These are phyloP conservation scores for Caenorhabditis latens DNA, from an alignment of 1,140 invertebrate genomes.

Conservation along the genomic window DNA sequence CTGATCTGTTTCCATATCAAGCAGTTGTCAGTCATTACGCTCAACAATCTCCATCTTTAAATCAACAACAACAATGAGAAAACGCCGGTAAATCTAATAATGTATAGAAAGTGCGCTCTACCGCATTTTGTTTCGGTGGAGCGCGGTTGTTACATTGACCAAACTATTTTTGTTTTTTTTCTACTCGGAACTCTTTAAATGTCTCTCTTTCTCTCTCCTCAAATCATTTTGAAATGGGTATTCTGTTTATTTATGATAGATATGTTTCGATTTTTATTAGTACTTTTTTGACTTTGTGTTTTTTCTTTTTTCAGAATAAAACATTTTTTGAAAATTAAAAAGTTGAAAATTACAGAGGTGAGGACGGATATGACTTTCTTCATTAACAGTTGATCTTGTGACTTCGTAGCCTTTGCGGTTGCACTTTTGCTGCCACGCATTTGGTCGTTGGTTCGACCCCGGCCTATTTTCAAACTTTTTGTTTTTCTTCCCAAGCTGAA, in stretches of 20 bases:
- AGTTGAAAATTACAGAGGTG: too few species aligned
- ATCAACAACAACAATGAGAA: not conserved
- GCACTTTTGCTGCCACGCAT: too few species aligned
- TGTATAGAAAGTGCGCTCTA: too few species aligned
- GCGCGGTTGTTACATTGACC: too few species aligned
- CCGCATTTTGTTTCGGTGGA: too few species aligned
- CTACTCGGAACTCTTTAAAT: not conserved
- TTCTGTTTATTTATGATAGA: slow-evolving; percentile 25
- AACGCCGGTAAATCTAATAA: not conserved
- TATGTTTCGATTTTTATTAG: slow-evolving; percentile 13
- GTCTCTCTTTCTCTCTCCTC: not conserved
- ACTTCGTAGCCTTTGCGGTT: too few species aligned
- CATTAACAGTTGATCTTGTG: too few species aligned
- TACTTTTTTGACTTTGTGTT: not conserved
- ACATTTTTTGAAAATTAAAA: not conserved
- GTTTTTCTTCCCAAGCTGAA: not conserved
- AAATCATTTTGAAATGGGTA: slow-evolving; percentile 56
- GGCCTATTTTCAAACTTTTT: not conserved
- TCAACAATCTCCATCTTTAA: slow-evolving; percentile 3
- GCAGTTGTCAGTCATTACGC: slow-evolving; percentile 32
- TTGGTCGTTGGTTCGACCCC: too few species aligned
- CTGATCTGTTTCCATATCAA: slow-evolving; percentile 18
- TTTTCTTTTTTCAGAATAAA: not conserved
- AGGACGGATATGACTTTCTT: too few species aligned
- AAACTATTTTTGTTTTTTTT: slow-evolving; percentile 5